Base-by-base conservation (phyloP, 1,140 invertebrate genomes). In the Caenorhabditis latens region DNA sequence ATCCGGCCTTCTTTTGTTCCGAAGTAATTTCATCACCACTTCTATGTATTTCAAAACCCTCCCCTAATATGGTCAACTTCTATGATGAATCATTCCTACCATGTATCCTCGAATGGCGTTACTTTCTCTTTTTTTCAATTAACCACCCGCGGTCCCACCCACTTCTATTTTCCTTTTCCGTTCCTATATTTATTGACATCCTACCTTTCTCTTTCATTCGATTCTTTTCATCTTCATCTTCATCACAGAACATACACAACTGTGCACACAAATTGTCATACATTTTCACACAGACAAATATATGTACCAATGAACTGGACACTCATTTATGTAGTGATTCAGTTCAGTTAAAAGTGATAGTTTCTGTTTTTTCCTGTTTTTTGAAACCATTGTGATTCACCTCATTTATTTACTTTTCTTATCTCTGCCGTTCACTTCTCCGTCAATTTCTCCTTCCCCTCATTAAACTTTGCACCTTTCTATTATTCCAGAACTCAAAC, bases 401-500 rank as follows among this genome's bases (percentile, higher is more conserved):
- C 50, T 11, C 50, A 53, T 11, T 32, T 32, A 32, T 32, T 32
- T 32, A 32, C 32, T 32, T 32, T 53, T 53, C 50, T 53, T 53
- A 53, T 53, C 50, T 14, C 50, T 3, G 16, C 50, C 50, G 50
- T 53, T 53, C 50, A 6, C 50, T 53, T 11, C 16, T 2, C 9
- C 9, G 50, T 53, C 50, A 53, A 32, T n/a, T n/a, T n/a, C n/a
- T n/a, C n/a, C n/a, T n/a, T n/a, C n/a, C n/a, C n/a, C n/a, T n/a
- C n/a, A n/a, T 32, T 32, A 32, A 32, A 32, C 32, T 32, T 32
- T 32, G 32, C 32, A 32, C 32, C 79, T 6, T 83, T 9, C 43
- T 32, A 50, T 53, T 53, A 14, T 83, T 86, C 57, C 75, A 82
- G 71, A 42, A 55, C 24, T 61, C 57, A 79, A 46, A 88, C 86